Conservation (phyloP, 1,140 invertebrate genomes). For the Drosophila orosa region DNA sequence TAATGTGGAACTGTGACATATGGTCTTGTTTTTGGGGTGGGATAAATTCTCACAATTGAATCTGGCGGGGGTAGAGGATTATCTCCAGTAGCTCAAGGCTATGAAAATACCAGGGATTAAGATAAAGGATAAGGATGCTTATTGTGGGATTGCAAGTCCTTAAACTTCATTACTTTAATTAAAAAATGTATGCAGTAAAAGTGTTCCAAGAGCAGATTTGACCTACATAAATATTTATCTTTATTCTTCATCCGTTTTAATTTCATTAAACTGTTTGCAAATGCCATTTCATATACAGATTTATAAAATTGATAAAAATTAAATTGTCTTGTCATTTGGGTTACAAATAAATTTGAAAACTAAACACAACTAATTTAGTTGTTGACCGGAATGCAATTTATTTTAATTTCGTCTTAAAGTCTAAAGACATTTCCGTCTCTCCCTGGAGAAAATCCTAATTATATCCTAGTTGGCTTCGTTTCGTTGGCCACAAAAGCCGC, state of each 20-base stretch:
- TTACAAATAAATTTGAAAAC: not conserved
- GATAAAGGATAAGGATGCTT: not conserved
- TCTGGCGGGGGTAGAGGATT: slow-evolving; percentile 7
- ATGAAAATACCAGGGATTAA: slow-evolving; percentile 1
- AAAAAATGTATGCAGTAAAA: not conserved
- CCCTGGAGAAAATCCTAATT: slow-evolving; percentile 12
- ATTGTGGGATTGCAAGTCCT: not conserved
- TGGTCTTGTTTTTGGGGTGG: slow-evolving; percentile 32
- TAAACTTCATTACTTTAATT: slow-evolving; percentile 6
- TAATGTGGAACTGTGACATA: slow-evolving; percentile 44
- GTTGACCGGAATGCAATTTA: not conserved
- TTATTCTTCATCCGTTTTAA: not conserved
- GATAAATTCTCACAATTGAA: slow-evolving; percentile 41
- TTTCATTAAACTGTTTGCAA: not conserved
- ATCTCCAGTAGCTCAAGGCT: slow-evolving; percentile 12
- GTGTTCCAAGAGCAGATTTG: not conserved
- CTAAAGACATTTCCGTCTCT: not conserved
- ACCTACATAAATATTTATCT: not conserved
- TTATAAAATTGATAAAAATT: not conserved
- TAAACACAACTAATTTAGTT: not conserved
- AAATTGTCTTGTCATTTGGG: not conserved
- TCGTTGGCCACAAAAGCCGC: slow-evolving; percentile 38
- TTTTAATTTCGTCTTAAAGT: not conserved
- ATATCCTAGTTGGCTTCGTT: slow-evolving; percentile 15
- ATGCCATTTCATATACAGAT: not conserved